Conservation (phyloP, 2,797 vertebrate genomes). For the Antennarius maculatus region DNA sequence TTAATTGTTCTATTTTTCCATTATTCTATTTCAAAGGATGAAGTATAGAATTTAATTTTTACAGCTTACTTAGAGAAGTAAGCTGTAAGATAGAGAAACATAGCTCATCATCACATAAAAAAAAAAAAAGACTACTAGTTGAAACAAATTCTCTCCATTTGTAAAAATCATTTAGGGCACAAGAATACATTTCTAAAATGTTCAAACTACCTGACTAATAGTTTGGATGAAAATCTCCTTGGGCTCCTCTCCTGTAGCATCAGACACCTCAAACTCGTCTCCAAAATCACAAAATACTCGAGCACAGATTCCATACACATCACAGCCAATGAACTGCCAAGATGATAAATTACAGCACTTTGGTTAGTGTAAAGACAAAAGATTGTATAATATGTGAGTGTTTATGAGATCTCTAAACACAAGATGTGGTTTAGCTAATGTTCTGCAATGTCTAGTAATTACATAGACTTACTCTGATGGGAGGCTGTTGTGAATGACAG, state of each 20-base stretch:
- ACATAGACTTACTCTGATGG: conserved; percentile 88
- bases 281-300: conserved; percentile 98
- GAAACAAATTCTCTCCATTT: background rate
- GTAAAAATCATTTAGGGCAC: background rate
- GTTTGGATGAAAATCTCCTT: conserved; percentile 97
- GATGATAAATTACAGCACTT: conserved; percentile 4
- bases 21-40: background rate
- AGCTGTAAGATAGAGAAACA: background rate
- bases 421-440: background rate
- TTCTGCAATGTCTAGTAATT: background rate
- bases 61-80: background rate
- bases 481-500: conserved; percentile 89
- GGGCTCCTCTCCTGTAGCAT: conserved; percentile 95
- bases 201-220: conserved; percentile 87
- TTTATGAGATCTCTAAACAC: background rate
- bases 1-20: background rate
- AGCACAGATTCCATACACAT: conserved; percentile 90
- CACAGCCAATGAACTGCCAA: conserved; percentile 91
- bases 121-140: background rate
- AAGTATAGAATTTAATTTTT: background rate
- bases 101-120: background rate
- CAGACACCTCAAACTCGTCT: conserved; percentile 93
- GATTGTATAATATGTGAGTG: conserved; percentile 8
- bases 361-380: conserved; percentile 6
- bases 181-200: background rate